phyloP scores from a whole-genome alignment of 2,113 vertebrate genomes.

The Tragelaphus imberbis region DNA sequence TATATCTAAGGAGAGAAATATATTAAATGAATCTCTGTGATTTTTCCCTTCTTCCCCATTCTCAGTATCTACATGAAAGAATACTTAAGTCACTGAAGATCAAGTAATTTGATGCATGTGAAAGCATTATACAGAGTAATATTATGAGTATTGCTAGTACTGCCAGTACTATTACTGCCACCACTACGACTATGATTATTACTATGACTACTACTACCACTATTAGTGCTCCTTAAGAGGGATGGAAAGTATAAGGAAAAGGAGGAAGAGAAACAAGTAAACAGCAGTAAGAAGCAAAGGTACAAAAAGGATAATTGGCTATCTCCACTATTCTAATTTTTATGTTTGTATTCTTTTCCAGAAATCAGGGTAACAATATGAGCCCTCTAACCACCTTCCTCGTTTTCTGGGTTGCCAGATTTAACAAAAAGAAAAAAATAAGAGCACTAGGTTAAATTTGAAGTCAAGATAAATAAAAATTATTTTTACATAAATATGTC shows the following conservation, averaged over 20 bases:
- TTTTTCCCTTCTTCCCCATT: background rate
- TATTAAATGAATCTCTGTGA: background rate
- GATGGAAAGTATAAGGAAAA: too few relatives aligned
- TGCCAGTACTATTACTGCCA: background rate
- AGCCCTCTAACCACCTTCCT: background rate
- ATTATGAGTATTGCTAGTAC: too few relatives aligned
- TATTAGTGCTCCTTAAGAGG: background rate
- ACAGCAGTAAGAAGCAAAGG: background rate
- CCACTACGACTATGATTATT: background rate
- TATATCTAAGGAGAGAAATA: background rate
- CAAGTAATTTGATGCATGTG: background rate
- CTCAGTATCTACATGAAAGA: background rate
- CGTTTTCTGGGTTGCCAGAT: background rate
- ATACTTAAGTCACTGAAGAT: background rate
- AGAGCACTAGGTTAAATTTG: background rate
- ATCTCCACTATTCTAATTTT: background rate
- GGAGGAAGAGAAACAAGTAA: background rate
- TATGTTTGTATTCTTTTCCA: background rate
- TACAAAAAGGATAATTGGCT: background rate
- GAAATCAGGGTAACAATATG: background rate
- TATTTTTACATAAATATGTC: background rate
- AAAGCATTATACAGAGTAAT: background rate
- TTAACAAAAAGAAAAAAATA: background rate
- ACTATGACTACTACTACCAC: background rate
- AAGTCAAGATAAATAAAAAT: background rate